Base-by-base conservation (phyloP, 2,113 vertebrate species). In the Nycticebus coucang region DNA sequence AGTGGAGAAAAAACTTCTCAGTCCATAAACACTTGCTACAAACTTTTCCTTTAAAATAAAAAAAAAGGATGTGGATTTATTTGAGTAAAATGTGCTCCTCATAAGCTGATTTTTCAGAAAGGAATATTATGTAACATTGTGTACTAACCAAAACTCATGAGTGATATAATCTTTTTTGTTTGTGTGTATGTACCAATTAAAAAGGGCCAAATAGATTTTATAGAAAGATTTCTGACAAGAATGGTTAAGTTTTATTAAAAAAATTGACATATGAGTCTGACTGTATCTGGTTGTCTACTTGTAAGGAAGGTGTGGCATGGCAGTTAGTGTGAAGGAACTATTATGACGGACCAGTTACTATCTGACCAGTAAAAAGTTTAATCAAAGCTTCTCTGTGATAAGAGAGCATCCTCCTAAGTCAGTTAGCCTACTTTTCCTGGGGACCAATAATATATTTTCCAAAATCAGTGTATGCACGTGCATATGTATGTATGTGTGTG, bases 251-350 rank as follows among this genome's bases (percentile, higher is more conserved):
- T 15, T 89, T 90, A 71, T 18, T 64, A 72, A 86, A 18, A 9
- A 64, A 74, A 64, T 26, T 12, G 12, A 81, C 10, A 60, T 12
- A n/a, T 62, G 53, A 68, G 33, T 78, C 10, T 50, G 2, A 81
- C 68, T 41, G 53, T 93, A 41, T 7, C 55, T 81, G 14, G 8
- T 53, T 80, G 21, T 15, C 74, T 72, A 85, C 8, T 15, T 80
- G 13, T 59, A 18, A 21, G 14, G 0, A 7, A 28, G 1, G 15
- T 7, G 4, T 12, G 4, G 26, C 4, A 30, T 22, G 15, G 30
- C 8, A 33, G 60, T 69, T 24, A 7, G 26, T 24, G 0, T 15
- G 59, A 85, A 77, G 2, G 17, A 21, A 53, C 15, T 55, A 89
- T 50, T 10, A 50, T 50, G 45, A 24, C 28, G 35, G 41, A 80